Percentiles rank a stretch among this genome's conserved stretches.
phyloP scores from a whole-genome alignment of 2,113 vertebrate genomes.

The Marmota monax region DNA sequence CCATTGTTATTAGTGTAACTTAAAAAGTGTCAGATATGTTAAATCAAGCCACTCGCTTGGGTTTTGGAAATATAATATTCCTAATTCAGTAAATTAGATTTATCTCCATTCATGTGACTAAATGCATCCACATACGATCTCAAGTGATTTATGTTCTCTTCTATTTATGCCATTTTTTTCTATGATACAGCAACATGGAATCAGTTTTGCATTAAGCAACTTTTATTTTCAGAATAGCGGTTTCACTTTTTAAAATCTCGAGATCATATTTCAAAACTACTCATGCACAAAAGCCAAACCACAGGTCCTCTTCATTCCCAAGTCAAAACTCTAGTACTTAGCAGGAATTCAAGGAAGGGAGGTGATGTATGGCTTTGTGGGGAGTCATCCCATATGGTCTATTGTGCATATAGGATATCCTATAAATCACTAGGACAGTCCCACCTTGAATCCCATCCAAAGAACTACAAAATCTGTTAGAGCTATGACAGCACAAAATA shows the following conservation, averaged over 20 bases:
- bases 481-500: not conserved
- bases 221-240: not conserved
- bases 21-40: not conserved
- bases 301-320: not conserved
- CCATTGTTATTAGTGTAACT: not conserved
- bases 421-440: not conserved
- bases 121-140: no score
- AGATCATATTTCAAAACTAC: not conserved
- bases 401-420: no score
- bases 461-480: not conserved
- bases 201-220: not conserved
- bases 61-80: not conserved
- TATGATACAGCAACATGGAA: not conserved
- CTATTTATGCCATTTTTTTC: not conserved
- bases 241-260: conserved; percentile 31
- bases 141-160: not conserved
- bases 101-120: not conserved
- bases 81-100: not conserved
- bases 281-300: not conserved
- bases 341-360: not conserved
- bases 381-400: not conserved
- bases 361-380: not conserved
- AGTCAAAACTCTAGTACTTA: not conserved
- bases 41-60: not conserved
- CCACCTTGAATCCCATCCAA: not conserved